Evolutionary conservation across 2,888 invertebrate species (phyloP).

Genomic region (Thecocarcelia acutangulata): DNA sequence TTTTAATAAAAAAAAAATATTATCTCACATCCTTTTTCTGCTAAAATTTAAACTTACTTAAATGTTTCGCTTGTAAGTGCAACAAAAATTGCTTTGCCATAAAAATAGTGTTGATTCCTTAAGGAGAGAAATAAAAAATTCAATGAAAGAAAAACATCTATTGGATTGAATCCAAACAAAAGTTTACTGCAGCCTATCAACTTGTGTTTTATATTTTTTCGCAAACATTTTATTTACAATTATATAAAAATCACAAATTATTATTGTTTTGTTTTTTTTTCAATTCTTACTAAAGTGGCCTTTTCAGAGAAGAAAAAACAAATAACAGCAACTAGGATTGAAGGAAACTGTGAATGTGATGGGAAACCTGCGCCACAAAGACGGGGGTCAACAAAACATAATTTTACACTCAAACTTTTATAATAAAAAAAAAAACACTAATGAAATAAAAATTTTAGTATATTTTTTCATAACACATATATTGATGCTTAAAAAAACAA

Average conservation of each 20-base stretch:
- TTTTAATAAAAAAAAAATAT: slow-evolving; percentile 43
- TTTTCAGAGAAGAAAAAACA: slow-evolving; percentile 47
- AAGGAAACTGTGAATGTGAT: slow-evolving; percentile 43
- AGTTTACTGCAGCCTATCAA: slow-evolving; percentile 64
- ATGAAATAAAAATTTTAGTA: too few species aligned
- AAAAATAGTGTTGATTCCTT: slow-evolving; percentile 25
- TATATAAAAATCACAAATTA: slow-evolving; percentile 62
- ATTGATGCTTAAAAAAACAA: too few species aligned
- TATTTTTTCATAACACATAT: too few species aligned
- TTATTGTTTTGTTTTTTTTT: slow-evolving; percentile 46
- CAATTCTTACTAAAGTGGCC: slow-evolving; percentile 55
- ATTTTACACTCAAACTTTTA: slow-evolving; percentile 47
- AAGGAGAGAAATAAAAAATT: background rate
- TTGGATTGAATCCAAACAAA: slow-evolving; percentile 68
- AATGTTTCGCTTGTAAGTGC: slow-evolving; percentile 29
- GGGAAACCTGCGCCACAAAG: slow-evolving; percentile 67
- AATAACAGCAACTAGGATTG: slow-evolving; percentile 23
- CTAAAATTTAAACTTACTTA: slow-evolving; percentile 26
- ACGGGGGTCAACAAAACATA: slow-evolving; percentile 65
- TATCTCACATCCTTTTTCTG: background rate
- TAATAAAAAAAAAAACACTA: background rate
- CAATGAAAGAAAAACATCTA: slow-evolving; percentile 5
- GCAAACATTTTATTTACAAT: slow-evolving; percentile 58
- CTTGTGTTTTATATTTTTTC: background rate
- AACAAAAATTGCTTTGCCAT: slow-evolving; percentile 1